Evolutionary conservation across 2,113 vertebrate genomes (phyloP).

Genomic region (Micromys minutus): DNA sequence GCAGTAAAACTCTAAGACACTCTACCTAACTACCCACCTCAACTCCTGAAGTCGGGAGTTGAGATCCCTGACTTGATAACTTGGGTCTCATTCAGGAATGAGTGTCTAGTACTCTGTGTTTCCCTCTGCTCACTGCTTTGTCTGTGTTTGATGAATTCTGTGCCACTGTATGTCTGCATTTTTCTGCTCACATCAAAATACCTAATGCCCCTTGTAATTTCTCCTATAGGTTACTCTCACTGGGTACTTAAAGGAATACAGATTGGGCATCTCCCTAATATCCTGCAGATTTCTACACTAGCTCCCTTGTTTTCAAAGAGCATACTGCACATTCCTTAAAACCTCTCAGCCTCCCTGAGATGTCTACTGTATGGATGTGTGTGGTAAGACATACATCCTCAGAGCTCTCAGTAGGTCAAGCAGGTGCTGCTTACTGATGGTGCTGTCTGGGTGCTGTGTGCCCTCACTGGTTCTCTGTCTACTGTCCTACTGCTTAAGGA

Average conservation of each 20-base stretch:
- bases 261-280: background rate
- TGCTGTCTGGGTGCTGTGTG: background rate
- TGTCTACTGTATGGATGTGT: background rate
- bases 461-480: background rate
- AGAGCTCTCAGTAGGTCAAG: background rate
- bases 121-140: background rate
- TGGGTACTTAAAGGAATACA: background rate
- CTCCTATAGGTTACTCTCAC: background rate
- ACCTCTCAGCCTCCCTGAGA: background rate
- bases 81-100: background rate
- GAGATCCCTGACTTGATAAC: background rate
- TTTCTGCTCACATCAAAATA: background rate
- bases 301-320: background rate
- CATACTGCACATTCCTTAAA: background rate
- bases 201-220: background rate
- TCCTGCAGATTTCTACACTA: background rate
- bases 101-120: background rate
- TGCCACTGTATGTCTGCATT: background rate
- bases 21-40: background rate
- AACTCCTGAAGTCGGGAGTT: too few relatives aligned
- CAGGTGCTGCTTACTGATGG: background rate
- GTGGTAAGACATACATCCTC: background rate
- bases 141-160: background rate
- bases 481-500: background rate
- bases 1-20: too few relatives aligned